Conservation (phyloP, 2,888 invertebrate genomes). For the Mongoloraphidia duomilia region DNA sequence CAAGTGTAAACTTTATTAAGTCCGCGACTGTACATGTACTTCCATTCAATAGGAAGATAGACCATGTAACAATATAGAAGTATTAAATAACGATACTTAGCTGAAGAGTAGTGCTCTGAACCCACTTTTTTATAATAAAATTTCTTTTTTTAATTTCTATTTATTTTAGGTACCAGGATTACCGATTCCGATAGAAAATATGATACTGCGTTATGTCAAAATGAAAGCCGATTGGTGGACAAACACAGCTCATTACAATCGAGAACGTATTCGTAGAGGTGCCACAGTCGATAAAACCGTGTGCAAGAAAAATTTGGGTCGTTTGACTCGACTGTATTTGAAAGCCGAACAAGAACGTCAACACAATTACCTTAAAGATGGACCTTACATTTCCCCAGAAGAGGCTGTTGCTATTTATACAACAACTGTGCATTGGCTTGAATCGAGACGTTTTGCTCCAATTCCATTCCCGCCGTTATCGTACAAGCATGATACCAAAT, state of each 20-base stretch:
- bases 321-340: conserved; percentile 90
- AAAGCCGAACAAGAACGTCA: conserved; percentile 98
- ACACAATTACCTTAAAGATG: conserved; percentile 98
- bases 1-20: no score
- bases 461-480: conserved; percentile 99
- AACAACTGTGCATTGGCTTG: conserved; percentile 99
- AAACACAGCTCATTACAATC: conserved; percentile 98
- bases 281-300: conserved; percentile 99
- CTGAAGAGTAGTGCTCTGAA: no score
- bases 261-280: conserved; percentile 96
- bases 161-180: conserved; percentile 72
- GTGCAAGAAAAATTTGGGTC: conserved; percentile 97
- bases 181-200: conserved; percentile 98
- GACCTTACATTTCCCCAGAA: conserved; percentile 98
- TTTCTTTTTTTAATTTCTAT: no score
- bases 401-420: conserved; percentile 99
- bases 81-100: no score
- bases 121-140: no score
- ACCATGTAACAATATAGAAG: no score
- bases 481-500: conserved; percentile 98
- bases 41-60: no score
- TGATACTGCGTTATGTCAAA: conserved; percentile 98
- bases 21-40: no score
- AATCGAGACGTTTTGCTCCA: conserved; percentile 94
- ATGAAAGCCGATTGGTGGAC: conserved; percentile 99